These are phyloP conservation scores for Colius striatus DNA, from an alignment of 2,113 vertebrate genomes.

Conservation along the genomic window DNA sequence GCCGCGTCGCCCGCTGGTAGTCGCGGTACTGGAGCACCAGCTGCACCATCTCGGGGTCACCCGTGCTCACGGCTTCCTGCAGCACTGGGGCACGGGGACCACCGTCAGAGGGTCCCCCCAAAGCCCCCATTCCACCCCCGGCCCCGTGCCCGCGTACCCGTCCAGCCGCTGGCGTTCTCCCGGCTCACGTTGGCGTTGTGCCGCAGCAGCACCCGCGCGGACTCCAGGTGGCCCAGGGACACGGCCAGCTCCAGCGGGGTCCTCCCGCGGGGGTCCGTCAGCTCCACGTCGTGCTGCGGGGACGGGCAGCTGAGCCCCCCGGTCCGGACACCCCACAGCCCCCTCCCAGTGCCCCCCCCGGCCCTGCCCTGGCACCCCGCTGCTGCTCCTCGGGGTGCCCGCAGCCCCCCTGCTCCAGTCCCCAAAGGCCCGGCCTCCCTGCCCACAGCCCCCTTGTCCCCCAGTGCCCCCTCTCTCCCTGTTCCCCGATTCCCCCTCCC, in stretches of 20 bases:
- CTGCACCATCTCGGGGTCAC: constrained; percentile 94
- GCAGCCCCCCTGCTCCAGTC: background rate
- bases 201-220: constrained; percentile 87
- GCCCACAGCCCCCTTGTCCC: no score
- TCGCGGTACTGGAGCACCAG: constrained; percentile 94
- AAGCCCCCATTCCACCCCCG: no score
- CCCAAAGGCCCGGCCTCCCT: no score
- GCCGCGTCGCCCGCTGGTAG: constrained; percentile 88
- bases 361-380: background rate
- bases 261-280: constrained; percentile 88
- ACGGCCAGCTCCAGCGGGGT: constrained; percentile 91
- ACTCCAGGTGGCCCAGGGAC: constrained; percentile 92
- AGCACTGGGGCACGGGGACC: constrained; percentile 76
- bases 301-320: background rate
- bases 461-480: background rate
- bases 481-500: no score
- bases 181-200: constrained; percentile 88
- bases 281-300: constrained; percentile 84
- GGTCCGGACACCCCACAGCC: no score
- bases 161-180: constrained; percentile 89
- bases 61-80: constrained; percentile 95
- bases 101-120: background rate
- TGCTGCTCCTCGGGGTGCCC: no score
- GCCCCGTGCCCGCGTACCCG: constrained; percentile 71
- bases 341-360: no score